phyloP scores from a whole-genome alignment of 1,140 invertebrate species.

The Armadillidium nasatum region DNA sequence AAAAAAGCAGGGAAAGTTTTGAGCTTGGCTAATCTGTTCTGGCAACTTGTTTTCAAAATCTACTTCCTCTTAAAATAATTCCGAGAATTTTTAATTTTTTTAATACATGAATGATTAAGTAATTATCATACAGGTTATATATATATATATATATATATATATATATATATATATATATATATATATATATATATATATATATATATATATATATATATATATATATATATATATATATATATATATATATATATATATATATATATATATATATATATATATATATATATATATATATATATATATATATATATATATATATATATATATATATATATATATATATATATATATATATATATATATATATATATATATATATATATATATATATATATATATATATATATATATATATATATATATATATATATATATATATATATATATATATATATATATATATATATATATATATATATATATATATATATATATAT shows the following conservation, averaged over 20 bases:
- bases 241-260: constrained; percentile 15
- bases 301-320: too few relatives aligned
- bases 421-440: constrained; percentile 15
- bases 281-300: not conserved
- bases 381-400: not conserved
- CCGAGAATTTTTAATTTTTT: too few relatives aligned
- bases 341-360: not conserved
- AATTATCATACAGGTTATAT: too few relatives aligned
- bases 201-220: constrained; percentile 15
- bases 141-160: too few relatives aligned
- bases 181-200: not conserved
- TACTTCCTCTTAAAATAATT: too few relatives aligned
- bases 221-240: constrained; percentile 13
- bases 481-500: constrained; percentile 13
- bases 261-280: not conserved
- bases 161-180: too few relatives aligned
- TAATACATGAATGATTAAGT: too few relatives aligned
- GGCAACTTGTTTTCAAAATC: too few relatives aligned
- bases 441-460: constrained; percentile 15
- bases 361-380: not conserved
- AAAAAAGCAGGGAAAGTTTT: too few relatives aligned
- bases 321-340: not conserved
- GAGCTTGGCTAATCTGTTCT: too few relatives aligned
- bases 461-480: constrained; percentile 15
- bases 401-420: not conserved